Evolutionary conservation across 2,113 vertebrate genomes (phyloP).

Genomic region (Hymenochirus boettgeri): DNA sequence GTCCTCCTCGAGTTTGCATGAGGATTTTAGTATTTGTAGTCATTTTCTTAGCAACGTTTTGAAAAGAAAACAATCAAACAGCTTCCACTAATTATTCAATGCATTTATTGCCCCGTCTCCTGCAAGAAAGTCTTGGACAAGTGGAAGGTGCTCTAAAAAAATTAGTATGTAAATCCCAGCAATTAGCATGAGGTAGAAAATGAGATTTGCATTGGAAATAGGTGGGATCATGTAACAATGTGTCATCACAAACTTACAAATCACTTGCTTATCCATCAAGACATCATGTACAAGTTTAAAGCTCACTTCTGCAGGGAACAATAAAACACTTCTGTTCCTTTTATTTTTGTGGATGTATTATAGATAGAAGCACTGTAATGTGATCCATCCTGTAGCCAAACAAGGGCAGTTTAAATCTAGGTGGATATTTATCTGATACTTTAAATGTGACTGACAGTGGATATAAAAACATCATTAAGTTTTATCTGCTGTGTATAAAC

Average conservation of each 20-base stretch:
- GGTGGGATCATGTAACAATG: constrained; percentile 43
- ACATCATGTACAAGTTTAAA: not conserved
- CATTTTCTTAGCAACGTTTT: no score
- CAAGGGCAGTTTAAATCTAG: no score
- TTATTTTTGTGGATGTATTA: constrained; percentile 9
- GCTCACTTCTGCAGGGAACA: constrained; percentile 7
- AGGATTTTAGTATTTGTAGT: no score
- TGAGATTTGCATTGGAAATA: constrained; percentile 52
- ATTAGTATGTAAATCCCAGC: constrained; percentile 43
- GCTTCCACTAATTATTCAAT: constrained; percentile 28
- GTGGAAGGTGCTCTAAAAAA: constrained; percentile 44
- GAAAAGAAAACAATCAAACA: constrained; percentile 27
- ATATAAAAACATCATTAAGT: no score
- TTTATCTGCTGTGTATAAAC: no score
- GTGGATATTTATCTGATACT: no score
- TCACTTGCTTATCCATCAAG: constrained; percentile 23
- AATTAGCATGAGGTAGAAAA: constrained; percentile 56
- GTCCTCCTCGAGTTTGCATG: not conserved
- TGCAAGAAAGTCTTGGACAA: constrained; percentile 47
- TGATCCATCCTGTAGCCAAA: not conserved
- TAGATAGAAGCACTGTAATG: not conserved
- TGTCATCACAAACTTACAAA: constrained; percentile 34
- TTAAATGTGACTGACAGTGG: no score
- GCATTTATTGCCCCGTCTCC: constrained; percentile 32
- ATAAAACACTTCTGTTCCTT: constrained; percentile 1